phyloP scores from a whole-genome alignment of 2,113 vertebrate species.

The cattle (Bos taurus) region DNA sequence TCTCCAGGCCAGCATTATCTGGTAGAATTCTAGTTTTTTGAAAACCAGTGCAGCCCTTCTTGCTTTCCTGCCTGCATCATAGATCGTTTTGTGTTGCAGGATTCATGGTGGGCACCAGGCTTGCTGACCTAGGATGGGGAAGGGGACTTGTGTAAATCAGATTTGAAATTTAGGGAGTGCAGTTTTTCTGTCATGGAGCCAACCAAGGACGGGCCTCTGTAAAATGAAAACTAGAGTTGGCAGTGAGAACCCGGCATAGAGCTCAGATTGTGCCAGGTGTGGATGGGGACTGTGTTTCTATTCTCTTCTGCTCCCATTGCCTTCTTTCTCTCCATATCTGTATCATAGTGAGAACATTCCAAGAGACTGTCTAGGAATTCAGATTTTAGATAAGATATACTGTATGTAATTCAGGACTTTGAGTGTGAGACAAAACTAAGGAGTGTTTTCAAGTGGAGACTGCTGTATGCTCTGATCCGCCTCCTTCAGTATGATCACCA shows the following conservation, averaged over 20 bases:
- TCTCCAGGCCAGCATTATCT: background rate
- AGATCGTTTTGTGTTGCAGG: background rate
- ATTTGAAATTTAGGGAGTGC: background rate
- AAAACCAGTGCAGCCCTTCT: background rate
- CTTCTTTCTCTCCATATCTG: background rate
- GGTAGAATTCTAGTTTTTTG: background rate
- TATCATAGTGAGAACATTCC: slow-evolving; percentile 1
- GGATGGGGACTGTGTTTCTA: background rate
- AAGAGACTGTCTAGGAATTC: slow-evolving; percentile 27
- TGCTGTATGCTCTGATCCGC: background rate
- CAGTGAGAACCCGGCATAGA: background rate
- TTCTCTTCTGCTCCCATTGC: background rate
- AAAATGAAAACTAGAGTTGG: background rate
- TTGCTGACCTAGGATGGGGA: background rate
- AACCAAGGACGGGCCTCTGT: background rate
- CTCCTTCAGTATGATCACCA: background rate
- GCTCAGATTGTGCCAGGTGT: background rate
- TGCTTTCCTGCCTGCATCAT: background rate
- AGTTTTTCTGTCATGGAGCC: background rate
- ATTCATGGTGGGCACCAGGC: background rate
- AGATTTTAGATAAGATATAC: background rate
- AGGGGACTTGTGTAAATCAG: background rate
- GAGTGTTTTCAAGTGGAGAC: background rate
- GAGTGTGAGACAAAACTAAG: background rate
- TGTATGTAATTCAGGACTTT: background rate